Conservation (phyloP, 2,888 invertebrate genomes). For the Odontocolon sp. region DNA sequence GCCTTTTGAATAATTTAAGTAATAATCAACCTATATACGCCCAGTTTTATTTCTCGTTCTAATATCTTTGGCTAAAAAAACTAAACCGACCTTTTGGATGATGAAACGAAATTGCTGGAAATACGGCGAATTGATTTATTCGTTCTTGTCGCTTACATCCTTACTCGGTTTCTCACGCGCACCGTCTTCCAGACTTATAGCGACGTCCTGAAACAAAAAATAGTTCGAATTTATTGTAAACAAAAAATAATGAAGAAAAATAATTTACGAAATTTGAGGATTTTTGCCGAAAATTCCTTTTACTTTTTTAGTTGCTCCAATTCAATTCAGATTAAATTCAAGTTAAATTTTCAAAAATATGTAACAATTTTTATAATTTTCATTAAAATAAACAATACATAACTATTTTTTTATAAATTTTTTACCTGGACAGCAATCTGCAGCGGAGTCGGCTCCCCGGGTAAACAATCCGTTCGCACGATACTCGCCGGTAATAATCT, state of each 20-base stretch:
- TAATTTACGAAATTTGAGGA: not conserved
- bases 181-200: slow-evolving; percentile 65
- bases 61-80: slow-evolving; percentile 75
- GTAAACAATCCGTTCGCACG: slow-evolving; percentile 74
- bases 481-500: slow-evolving; percentile 75
- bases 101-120: slow-evolving; percentile 32
- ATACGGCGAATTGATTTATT: not conserved
- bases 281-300: no score
- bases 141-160: slow-evolving; percentile 41
- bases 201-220: slow-evolving; percentile 67
- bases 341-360: no score
- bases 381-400: not conserved
- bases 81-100: slow-evolving; percentile 63
- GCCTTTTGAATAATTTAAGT: slow-evolving; percentile 42
- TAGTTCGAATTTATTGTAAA: not conserved
- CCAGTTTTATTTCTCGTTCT: slow-evolving; percentile 47
- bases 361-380: no score
- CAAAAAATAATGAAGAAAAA: not conserved
- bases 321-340: no score
- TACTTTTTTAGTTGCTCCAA: no score
- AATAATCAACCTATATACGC: slow-evolving; percentile 26
- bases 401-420: slow-evolving; percentile 1
- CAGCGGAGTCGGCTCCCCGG: slow-evolving; percentile 78
- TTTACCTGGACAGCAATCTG: slow-evolving; percentile 80
- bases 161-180: slow-evolving; percentile 49